A percentile compares a stretch with the other conserved stretches of the same genome.
phyloP scores from a whole-genome alignment of 2,113 vertebrate species.

The Strix aluco region DNA sequence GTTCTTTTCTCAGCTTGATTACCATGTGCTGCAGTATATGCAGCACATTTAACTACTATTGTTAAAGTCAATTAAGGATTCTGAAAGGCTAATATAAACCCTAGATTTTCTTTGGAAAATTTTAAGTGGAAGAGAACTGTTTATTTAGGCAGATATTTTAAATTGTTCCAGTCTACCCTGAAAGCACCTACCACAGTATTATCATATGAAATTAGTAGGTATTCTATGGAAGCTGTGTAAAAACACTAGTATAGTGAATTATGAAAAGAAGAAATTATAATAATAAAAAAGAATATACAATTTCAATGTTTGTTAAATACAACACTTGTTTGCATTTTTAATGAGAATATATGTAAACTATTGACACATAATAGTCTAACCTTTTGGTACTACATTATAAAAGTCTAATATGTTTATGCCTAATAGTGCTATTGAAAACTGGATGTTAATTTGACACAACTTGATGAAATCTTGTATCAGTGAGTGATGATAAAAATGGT shows the following conservation, averaged over 20 bases:
- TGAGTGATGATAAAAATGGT: neutral
- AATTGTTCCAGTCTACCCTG: neutral
- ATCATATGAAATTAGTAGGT: neutral
- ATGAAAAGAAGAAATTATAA: neutral
- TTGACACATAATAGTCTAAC: neutral
- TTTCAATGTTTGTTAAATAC: neutral
- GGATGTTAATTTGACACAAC: neutral
- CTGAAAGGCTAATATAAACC: neutral
- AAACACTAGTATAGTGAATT: neutral
- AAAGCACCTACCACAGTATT: neutral
- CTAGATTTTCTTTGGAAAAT: neutral
- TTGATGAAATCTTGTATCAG: neutral
- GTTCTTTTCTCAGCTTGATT: neutral
- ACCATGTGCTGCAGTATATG: neutral
- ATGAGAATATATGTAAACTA: neutral
- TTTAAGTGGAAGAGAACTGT: neutral
- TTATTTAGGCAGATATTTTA: neutral
- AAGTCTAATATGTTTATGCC: neutral
- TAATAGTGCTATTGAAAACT: neutral
- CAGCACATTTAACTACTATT: neutral
- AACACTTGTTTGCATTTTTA: neutral
- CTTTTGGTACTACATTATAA: accelerated
- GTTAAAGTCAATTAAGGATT: neutral
- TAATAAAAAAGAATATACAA: neutral
- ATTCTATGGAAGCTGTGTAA: neutral